Conservation (phyloP, 1,140 invertebrate species). For the Chrysomallon squamiferum region DNA sequence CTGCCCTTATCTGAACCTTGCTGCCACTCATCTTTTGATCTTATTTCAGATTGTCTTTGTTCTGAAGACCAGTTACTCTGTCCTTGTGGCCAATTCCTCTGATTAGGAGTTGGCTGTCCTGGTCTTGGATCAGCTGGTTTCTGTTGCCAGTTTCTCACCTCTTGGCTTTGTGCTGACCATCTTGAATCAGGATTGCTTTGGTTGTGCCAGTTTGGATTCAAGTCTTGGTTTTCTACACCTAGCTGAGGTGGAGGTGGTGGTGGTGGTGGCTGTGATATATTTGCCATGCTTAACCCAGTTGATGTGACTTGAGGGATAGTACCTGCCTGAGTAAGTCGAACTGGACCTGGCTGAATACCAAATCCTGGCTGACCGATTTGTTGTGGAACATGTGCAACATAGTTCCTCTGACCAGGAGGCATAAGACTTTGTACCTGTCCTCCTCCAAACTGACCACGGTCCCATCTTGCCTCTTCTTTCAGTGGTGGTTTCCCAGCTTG, state of each 20-base stretch:
- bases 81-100: too few relatives aligned
- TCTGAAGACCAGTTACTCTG: too few relatives aligned
- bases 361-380: too few relatives aligned
- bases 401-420: neutral
- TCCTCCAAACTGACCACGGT: neutral
- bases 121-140: neutral
- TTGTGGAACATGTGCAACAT: too few relatives aligned
- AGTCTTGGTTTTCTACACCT: neutral
- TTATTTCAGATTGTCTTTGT: too few relatives aligned
- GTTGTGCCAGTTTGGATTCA: neutral
- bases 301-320: too few relatives aligned
- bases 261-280: slow-evolving; percentile 2
- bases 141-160: slow-evolving; percentile 13
- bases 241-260: slow-evolving; percentile 3
- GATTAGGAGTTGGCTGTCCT: too few relatives aligned
- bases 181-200: slow-evolving; percentile 3
- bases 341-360: neutral
- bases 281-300: too few relatives aligned
- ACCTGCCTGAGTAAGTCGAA: too few relatives aligned
- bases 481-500: neutral
- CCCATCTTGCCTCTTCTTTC: slow-evolving; percentile 3
- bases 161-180: slow-evolving; percentile 5
- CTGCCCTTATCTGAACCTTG: too few relatives aligned
- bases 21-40: too few relatives aligned
- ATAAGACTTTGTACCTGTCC: neutral